Evolutionary conservation across 1,140 invertebrate species (phyloP).

Genomic region (Hetaerina americana): DNA sequence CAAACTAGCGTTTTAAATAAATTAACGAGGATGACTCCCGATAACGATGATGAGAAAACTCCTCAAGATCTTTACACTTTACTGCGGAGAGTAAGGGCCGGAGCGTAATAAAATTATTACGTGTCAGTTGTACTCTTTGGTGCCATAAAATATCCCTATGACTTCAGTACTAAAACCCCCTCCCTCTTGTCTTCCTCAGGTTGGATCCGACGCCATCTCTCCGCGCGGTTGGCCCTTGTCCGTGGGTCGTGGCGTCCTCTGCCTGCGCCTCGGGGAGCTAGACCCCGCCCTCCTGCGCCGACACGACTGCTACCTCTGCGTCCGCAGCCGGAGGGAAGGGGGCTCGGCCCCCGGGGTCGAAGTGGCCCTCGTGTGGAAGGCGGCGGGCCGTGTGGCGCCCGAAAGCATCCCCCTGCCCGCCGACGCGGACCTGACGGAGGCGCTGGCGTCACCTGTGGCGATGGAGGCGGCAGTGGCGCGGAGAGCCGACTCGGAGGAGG

Average conservation of each 20-base stretch:
- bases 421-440: slow-evolving; percentile 32
- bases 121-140: no score
- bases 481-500: slow-evolving; percentile 28
- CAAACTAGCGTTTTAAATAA: no score
- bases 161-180: no score
- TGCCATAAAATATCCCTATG: no score
- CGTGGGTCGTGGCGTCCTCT: slow-evolving; percentile 28
- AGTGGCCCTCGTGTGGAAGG: slow-evolving; percentile 26
- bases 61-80: no score
- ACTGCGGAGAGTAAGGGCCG: no score
- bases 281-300: slow-evolving; percentile 32
- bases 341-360: slow-evolving; percentile 22
- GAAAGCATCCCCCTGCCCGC: slow-evolving; percentile 32
- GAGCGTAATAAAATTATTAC: no score
- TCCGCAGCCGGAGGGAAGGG: slow-evolving; percentile 23
- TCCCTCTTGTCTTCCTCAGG: no score
- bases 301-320: slow-evolving; percentile 37
- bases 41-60: no score
- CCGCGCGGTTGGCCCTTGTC: slow-evolving; percentile 35
- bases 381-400: slow-evolving; percentile 29
- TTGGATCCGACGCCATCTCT: slow-evolving; percentile 28
- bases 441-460: slow-evolving; percentile 17
- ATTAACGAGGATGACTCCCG: no score
- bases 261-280: slow-evolving; percentile 33
- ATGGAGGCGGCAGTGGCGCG: slow-evolving; percentile 15